phyloP scores from a whole-genome alignment of 2,113 vertebrate species.

The Eublepharis macularius region DNA sequence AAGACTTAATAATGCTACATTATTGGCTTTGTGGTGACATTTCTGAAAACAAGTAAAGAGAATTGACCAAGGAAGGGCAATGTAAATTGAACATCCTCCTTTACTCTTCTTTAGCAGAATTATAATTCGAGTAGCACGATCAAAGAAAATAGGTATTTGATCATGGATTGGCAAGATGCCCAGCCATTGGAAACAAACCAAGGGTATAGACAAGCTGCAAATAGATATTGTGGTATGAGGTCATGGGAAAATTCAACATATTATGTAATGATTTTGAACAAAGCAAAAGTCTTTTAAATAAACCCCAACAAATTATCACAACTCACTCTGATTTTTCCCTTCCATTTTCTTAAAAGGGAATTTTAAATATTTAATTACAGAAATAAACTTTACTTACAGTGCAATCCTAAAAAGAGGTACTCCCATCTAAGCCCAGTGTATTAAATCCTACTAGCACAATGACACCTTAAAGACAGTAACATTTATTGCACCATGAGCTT shows the following conservation, averaged over 20 bases:
- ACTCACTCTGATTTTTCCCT: not conserved
- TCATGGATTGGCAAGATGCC: constrained; percentile 2
- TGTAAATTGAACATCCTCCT: not conserved
- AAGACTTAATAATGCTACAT: not conserved
- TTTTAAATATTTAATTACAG: not conserved
- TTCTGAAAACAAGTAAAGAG: not conserved
- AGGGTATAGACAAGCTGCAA: not conserved
- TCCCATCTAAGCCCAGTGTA: too few species aligned
- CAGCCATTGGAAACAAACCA: not conserved
- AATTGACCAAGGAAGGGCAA: not conserved
- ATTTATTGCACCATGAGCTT: too few species aligned
- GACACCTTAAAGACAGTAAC: too few species aligned
- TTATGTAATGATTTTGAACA: not conserved
- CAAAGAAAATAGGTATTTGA: not conserved
- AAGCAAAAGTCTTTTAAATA: not conserved
- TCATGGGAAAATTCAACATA: not conserved
- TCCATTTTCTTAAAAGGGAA: not conserved
- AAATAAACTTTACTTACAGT: not conserved
- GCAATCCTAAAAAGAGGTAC: too few species aligned
- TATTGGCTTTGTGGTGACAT: not conserved
- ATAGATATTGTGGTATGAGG: not conserved
- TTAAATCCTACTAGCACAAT: too few species aligned
- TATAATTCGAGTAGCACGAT: not conserved
- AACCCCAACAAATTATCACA: not conserved
- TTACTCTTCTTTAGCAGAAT: not conserved